Percentiles rank a stretch among this genome's conserved stretches.
phyloP scores from a whole-genome alignment of 1,140 invertebrate species.

The Ceratitis capitata region DNA sequence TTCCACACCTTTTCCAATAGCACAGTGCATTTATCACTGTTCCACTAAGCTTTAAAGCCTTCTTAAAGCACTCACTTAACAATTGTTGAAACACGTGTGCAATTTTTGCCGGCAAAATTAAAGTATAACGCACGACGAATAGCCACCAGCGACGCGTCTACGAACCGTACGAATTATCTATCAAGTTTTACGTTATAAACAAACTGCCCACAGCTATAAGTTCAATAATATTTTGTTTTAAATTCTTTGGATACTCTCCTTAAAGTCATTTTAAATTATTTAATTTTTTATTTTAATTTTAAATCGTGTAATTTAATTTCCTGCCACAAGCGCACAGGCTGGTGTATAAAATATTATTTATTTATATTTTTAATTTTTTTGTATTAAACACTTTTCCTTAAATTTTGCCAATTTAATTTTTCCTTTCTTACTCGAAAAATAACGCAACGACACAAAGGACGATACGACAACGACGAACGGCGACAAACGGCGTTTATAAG shows the following conservation, averaged over 20 bases:
- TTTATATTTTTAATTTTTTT: not conserved
- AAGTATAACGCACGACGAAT: not conserved
- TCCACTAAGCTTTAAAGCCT: not conserved
- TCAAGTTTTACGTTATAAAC: not conserved
- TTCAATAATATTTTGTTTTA: not conserved
- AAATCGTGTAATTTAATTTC: not conserved
- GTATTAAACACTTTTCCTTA: not conserved
- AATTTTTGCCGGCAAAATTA: not conserved
- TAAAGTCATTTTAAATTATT: not conserved
- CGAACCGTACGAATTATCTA: not conserved
- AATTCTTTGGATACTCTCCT: not conserved
- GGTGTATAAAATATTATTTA: not conserved
- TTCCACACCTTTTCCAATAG: conserved; percentile 2
- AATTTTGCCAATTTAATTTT: not conserved
- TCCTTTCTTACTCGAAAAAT: not conserved
- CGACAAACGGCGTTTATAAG: not conserved
- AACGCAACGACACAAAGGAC: conserved; percentile 2
- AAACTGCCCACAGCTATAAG: not conserved
- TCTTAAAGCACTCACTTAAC: conserved; percentile 17
- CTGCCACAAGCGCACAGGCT: not conserved
- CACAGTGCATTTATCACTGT: no score
- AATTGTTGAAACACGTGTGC: conserved; percentile 37
- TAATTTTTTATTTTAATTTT: not conserved
- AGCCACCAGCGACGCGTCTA: not conserved
- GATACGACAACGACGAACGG: conserved; percentile 6